Conservation (phyloP, 2,888 invertebrate species). For the Heliconius ethilla region DNA sequence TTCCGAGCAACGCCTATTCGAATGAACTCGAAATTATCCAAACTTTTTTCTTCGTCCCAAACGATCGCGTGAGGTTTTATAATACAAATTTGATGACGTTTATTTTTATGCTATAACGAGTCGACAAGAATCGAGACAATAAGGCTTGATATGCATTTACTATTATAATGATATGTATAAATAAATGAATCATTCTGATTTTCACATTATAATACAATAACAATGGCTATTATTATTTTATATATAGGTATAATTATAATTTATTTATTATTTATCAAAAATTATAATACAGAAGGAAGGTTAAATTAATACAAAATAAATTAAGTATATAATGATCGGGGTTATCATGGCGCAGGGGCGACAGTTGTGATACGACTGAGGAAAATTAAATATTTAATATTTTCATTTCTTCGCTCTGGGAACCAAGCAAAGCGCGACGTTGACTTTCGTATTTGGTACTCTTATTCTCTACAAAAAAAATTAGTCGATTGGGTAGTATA, state of each 20-base stretch:
- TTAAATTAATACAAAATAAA: too few relatives aligned
- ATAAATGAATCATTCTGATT: slow-evolving; percentile 5
- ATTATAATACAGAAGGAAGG: not conserved
- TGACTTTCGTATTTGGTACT: too few relatives aligned
- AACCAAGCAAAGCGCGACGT: too few relatives aligned
- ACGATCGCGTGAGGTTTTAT: slow-evolving; percentile 71
- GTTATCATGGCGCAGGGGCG: too few relatives aligned
- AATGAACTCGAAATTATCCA: slow-evolving; percentile 59
- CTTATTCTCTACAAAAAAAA: too few relatives aligned
- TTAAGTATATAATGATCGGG: too few relatives aligned
- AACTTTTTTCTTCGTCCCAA: slow-evolving; percentile 56
- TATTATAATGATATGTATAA: slow-evolving; percentile 5
- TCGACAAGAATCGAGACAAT: slow-evolving; percentile 79
- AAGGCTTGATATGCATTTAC: slow-evolving; percentile 49
- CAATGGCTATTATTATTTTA: not conserved
- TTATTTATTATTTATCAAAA: not conserved
- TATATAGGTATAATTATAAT: not conserved
- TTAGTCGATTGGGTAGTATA: too few relatives aligned
- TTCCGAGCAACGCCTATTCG: slow-evolving; percentile 50
- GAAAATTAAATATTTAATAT: too few relatives aligned
- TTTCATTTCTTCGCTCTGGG: too few relatives aligned
- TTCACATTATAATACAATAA: slow-evolving; percentile 1
- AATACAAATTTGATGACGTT: slow-evolving; percentile 74
- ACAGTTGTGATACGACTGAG: too few relatives aligned
- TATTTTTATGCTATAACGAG: slow-evolving; percentile 66